Evolutionary conservation across 1,140 invertebrate species (phyloP).

Genomic region (Drosophila novamexicana): DNA sequence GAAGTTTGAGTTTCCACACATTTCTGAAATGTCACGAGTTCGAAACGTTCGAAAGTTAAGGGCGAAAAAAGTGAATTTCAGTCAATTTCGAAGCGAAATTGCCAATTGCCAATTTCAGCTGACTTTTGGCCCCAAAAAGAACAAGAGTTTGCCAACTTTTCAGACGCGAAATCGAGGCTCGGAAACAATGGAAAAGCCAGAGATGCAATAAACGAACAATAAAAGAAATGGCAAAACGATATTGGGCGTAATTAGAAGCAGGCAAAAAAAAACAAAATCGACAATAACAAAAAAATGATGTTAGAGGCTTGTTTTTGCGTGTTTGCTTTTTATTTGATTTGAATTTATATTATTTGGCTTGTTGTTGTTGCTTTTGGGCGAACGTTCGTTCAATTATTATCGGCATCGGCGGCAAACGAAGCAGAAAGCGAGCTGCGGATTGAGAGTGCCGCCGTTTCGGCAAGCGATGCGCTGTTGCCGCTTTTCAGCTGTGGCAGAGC

Average conservation of each 20-base stretch:
- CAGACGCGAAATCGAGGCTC: conserved; percentile 42
- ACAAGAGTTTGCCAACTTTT: conserved; percentile 59
- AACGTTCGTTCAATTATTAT: conserved; percentile 75
- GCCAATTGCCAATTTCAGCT: conserved; percentile 39
- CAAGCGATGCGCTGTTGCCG: conserved; percentile 54
- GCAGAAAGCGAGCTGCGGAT: conserved; percentile 27
- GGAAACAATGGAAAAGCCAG: conserved; percentile 59
- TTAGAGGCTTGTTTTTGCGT: conserved; percentile 69
- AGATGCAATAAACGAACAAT: conserved; percentile 47
- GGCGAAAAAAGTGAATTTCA: too few species aligned
- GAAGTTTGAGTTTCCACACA: too few species aligned
- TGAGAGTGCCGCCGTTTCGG: conserved; percentile 14
- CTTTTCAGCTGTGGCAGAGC: conserved; percentile 54
- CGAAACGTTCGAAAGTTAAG: too few species aligned
- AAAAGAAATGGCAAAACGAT: conserved; percentile 26
- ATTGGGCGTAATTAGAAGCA: conserved; percentile 58
- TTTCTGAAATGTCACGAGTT: too few species aligned
- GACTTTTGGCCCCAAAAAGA: conserved; percentile 33
- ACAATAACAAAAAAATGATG: conserved; percentile 38
- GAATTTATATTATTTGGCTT: conserved; percentile 12
- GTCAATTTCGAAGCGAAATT: background rate
- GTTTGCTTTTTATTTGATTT: conserved; percentile 21
- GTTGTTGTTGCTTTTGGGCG: conserved; percentile 38
- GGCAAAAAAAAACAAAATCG: conserved; percentile 16
- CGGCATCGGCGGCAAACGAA: conserved; percentile 49